A percentile compares a stretch with the other conserved stretches of the same genome.
These are phyloP conservation scores for Meriones unguiculatus DNA, from an alignment of 2,113 vertebrate species.

Conservation along the genomic window DNA sequence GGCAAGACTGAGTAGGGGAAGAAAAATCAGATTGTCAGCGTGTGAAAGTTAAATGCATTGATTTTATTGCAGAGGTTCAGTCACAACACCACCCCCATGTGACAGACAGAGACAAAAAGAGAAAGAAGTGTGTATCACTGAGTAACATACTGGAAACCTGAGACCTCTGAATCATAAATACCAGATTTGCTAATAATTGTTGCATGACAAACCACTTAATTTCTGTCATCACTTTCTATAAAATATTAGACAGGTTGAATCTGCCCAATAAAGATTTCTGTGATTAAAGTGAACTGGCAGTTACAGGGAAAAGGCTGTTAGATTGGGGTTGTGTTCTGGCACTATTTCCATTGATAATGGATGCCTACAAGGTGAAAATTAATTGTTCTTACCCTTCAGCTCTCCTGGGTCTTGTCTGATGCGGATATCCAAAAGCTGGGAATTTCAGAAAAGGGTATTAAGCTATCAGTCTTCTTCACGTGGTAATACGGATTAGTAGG, in stretches of 20 bases:
- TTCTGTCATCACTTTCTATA: conserved; percentile 38
- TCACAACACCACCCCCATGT: background rate
- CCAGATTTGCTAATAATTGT: conserved; percentile 36
- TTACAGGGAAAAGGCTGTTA: conserved; percentile 10
- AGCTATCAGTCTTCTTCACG: background rate
- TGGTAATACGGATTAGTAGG: background rate
- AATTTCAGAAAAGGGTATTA: background rate
- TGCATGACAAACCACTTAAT: conserved; percentile 58
- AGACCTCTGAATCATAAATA: conserved; percentile 60
- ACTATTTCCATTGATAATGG: conserved; percentile 37
- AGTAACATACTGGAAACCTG: conserved; percentile 16
- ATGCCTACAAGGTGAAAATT: conserved; percentile 6
- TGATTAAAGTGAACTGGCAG: conserved; percentile 33
- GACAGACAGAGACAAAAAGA: background rate
- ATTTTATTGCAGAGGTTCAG: conserved; percentile 13
- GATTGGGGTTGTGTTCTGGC: background rate
- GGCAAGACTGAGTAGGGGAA: background rate
- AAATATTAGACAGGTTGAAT: conserved; percentile 46
- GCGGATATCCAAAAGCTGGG: background rate
- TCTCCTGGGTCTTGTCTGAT: background rate
- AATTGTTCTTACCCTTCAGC: background rate
- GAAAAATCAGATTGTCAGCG: background rate
- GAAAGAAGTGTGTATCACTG: background rate
- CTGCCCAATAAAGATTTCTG: conserved; percentile 41
- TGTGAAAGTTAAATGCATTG: conserved; percentile 48